Evolutionary conservation across 2,797 vertebrate genomes (phyloP).

Genomic region (Triplophysa yarkandensis): DNA sequence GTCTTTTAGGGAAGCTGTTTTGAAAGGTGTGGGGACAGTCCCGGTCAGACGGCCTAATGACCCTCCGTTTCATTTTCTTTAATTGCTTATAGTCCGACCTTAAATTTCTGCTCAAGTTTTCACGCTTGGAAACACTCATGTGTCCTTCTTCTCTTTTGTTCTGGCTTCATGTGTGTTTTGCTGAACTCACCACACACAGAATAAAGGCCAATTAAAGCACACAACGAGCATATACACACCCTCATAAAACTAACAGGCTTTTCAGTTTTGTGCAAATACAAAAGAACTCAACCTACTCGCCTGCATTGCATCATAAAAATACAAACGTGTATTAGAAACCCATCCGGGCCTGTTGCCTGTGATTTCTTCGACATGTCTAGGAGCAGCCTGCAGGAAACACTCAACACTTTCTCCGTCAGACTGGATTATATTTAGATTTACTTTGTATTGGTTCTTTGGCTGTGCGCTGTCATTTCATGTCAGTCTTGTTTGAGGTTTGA

Average conservation of each 20-base stretch:
- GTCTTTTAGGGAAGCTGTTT: not conserved
- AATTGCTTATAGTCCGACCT: conserved; percentile 56
- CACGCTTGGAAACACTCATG: conserved; percentile 70
- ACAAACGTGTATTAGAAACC: conserved; percentile 46
- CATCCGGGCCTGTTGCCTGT: conserved; percentile 58
- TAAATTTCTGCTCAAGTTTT: conserved; percentile 71
- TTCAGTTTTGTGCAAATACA: not conserved
- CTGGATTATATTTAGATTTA: conserved; percentile 42
- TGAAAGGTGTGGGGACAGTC: not conserved
- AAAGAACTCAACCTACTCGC: not conserved
- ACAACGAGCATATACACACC: conserved; percentile 69
- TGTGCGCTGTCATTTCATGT: too few relatives aligned
- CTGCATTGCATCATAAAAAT: conserved; percentile 30
- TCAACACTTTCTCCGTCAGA: conserved; percentile 60
- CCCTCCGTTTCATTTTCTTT: conserved; percentile 41
- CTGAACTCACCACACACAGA: conserved; percentile 69
- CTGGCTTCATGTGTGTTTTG: conserved; percentile 64
- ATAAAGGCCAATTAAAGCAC: conserved; percentile 77
- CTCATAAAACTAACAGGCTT: conserved; percentile 12
- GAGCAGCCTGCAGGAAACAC: conserved; percentile 13
- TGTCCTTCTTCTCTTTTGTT: conserved; percentile 62
- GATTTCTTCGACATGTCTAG: not conserved
- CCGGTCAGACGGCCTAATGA: conserved; percentile 32
- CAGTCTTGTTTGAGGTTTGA: too few relatives aligned
- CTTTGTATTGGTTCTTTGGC: too few relatives aligned